Evolutionary conservation across 2,888 invertebrate genomes (phyloP), one percentile per base, ranked within the genome.

Genomic region (Corythucha ciliata): DNA sequence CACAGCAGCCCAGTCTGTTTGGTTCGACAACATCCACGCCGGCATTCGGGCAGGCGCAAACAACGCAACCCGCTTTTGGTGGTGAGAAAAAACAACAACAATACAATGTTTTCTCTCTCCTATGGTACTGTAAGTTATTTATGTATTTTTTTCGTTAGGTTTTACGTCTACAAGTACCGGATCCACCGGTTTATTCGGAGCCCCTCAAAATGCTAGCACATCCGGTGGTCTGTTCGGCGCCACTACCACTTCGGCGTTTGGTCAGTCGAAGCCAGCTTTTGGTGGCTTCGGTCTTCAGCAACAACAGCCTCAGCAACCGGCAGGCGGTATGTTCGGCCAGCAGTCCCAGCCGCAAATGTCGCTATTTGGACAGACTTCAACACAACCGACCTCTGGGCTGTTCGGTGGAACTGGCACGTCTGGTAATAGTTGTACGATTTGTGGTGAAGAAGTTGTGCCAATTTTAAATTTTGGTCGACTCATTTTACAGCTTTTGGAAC

Each of bases 11-110:
- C 2, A 75, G 78, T 52, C 68, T 82, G 2, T 83, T 83, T 68
- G 81, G 83, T 4, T 70, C 77, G 1, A 69, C 76, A 0, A 74
- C 78, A 1, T 68, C 77, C 2, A 72, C 79, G 2, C 72, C 78
- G 3, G 75, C 77, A 4, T 83, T 86, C 68, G 83, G 84, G 12
- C 67, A 73, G 52, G 70, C 78, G 3, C 71, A 76, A 14, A 70
- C 77, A 1, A 74, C 78, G 58, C 74, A 66, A 59, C 65, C 70
- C 21, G 66, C 70, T 14, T 71, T 68, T 56, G 70, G 70, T 47
- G 52, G 55, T 55, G 48, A 18, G 39, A 4, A 12, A 5, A 10
- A 48, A 18, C 21, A 20, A 14, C 36, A 18, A 16, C 14, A 44
- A n/a, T 42, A 6, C 29, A 12, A 37, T 12, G 10, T 10, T 37